A percentile compares a stretch with the other conserved stretches of the same genome.
Evolutionary conservation across 2,888 invertebrate genomes (phyloP).

Genomic region (Drosophila merina): DNA sequence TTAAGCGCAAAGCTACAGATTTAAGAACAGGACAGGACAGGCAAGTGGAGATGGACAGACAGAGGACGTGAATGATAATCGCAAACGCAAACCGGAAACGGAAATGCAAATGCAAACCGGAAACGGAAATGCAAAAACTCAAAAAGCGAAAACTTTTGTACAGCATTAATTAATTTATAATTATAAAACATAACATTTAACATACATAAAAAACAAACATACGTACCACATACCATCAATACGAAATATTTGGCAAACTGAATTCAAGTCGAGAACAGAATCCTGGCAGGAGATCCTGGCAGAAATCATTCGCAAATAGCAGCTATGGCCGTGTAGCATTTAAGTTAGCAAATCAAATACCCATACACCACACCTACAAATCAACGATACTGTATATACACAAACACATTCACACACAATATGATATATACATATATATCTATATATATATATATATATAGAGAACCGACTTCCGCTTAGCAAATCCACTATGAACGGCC

Average conservation of each 20-base stretch:
- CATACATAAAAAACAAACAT: slow-evolving; percentile 11
- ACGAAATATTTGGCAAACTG: slow-evolving; percentile 4
- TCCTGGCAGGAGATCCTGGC: neutral
- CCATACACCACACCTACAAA: slow-evolving; percentile 29
- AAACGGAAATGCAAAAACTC: slow-evolving; percentile 18
- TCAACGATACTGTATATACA: slow-evolving; percentile 37
- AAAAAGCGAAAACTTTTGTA: slow-evolving; percentile 57
- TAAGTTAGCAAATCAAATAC: slow-evolving; percentile 75
- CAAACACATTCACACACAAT: slow-evolving; percentile 22
- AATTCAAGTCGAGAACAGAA: neutral
- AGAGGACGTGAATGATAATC: slow-evolving; percentile 2
- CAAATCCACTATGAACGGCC: slow-evolving; percentile 59
- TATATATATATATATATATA: slow-evolving; percentile 38
- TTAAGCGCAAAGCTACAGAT: slow-evolving; percentile 45
- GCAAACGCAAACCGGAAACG: neutral
- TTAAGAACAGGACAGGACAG: neutral
- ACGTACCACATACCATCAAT: slow-evolving; percentile 6
- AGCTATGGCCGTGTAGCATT: slow-evolving; percentile 66
- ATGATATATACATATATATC: slow-evolving; percentile 35
- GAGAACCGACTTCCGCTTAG: slow-evolving; percentile 70
- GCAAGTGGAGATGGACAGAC: neutral
- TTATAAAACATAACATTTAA: slow-evolving; percentile 40
- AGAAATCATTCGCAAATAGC: slow-evolving; percentile 7
- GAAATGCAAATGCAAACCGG: slow-evolving; percentile 1
- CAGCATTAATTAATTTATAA: slow-evolving; percentile 79